Base-by-base conservation (phyloP, 92 coral and sea anemone genomes). In the Hydrozoanthus gracilis region DNA sequence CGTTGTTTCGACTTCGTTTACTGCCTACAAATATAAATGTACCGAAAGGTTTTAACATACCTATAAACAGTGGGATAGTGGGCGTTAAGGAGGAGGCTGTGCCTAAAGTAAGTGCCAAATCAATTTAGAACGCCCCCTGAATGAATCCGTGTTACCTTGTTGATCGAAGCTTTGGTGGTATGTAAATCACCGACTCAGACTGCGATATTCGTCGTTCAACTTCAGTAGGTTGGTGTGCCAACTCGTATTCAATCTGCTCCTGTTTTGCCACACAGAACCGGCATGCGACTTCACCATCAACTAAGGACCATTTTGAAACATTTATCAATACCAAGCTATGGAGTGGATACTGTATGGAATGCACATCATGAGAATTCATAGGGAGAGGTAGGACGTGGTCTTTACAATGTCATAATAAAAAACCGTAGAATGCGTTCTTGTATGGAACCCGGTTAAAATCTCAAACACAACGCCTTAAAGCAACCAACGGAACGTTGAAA, bases 221-320 rank as follows among this genome's bases (percentile, higher is more conserved):
- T 8, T 88, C 89, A 55, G 97, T 93, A 8, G 98, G 99, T 65
- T 93, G 92, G 86, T 97, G 99, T 17, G 95, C 92, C 55, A 92
- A 49, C 74, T 97, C 98, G 47, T 92, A 97, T 47, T 97, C 98
- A 14, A 86, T 84, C 78, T 93, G 88, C 82, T 82, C 89, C 82
- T 92, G 95, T 90, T 91, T 93, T 52, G 92, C 90, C 61, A 89
- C 89, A 68, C 99, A 97, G 65, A 90, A 87, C 49, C 90, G 87
- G 84, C 99, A 97, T n/a, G 90, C 90, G 45, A 91, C 86, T 54
- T 93, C 89, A 17, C 94, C 91, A 51, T 79, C 89, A 51, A 97
- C 99, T 97, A 86, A 27, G 79, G 82, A 35, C 44, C 18, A 55
- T 49, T 45, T 27, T 49, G 18, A 14, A 69, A 76, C 18, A 84